These are phyloP conservation scores for Patella ulyssiponensis DNA, from an alignment of 2,888 invertebrate genomes.

Conservation along the genomic window DNA sequence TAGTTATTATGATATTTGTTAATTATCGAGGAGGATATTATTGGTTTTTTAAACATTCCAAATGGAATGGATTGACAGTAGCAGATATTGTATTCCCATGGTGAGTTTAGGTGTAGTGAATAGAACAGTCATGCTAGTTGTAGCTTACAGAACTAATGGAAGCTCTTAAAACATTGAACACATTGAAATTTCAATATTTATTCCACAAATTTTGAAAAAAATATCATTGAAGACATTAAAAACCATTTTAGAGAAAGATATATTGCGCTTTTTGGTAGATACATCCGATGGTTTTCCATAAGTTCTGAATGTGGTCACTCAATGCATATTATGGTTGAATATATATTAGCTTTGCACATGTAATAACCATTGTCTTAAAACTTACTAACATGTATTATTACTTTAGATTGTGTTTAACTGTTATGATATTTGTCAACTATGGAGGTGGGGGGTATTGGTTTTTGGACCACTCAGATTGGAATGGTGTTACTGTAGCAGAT, in stretches of 20 bases:
- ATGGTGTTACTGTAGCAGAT: slow-evolving; percentile 53
- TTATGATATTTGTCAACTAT: slow-evolving; percentile 92
- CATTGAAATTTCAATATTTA: too few species aligned
- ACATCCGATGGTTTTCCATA: too few species aligned
- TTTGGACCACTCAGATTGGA: slow-evolving; percentile 89
- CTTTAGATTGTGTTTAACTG: slow-evolving; percentile 69
- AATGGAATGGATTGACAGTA: slow-evolving; percentile 92
- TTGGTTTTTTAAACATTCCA: slow-evolving; percentile 87
- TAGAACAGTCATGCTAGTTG: too few species aligned
- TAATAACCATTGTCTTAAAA: background rate
- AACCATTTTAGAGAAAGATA: too few species aligned
- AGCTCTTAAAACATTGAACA: too few species aligned
- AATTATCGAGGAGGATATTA: slow-evolving; percentile 90
- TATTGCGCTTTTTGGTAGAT: too few species aligned
- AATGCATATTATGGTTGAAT: too few species aligned
- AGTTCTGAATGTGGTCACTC: too few species aligned
- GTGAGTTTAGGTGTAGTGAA: slow-evolving; percentile 65
- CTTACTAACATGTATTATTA: slow-evolving; percentile 9
- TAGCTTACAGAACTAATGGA: too few species aligned
- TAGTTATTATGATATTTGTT: slow-evolving; percentile 85
- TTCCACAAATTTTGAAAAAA: too few species aligned
- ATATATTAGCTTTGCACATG: background rate
- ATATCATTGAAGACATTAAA: too few species aligned
- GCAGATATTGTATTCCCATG: slow-evolving; percentile 97
- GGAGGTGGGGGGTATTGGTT: slow-evolving; percentile 86